These are phyloP conservation scores for Rhabdomys pumilio DNA, from an alignment of 2,797 vertebrate genomes.

Conservation along the genomic window DNA sequence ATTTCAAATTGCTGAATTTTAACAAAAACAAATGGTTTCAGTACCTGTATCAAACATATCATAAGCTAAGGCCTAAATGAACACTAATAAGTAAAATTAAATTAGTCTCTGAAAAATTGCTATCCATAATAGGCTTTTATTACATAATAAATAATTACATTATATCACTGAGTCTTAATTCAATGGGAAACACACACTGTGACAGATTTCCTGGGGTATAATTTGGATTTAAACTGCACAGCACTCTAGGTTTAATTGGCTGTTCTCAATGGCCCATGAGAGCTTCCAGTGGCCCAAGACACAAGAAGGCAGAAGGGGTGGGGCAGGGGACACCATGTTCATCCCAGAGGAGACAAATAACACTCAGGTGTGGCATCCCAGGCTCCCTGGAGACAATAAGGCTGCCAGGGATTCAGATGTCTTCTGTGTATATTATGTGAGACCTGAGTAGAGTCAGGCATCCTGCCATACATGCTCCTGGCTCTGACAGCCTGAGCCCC, in stretches of 20 bases:
- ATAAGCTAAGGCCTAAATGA: conserved; percentile 71
- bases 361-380: neutral
- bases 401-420: neutral
- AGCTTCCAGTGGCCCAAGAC: neutral
- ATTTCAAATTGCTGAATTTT: conserved; percentile 35
- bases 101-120: conserved; percentile 78
- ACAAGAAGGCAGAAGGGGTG: too few species aligned
- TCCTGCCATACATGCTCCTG: neutral
- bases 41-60: conserved; percentile 39
- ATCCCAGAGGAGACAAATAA: neutral
- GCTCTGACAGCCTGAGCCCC: neutral
- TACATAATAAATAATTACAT: conserved; percentile 78
- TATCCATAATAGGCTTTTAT: conserved; percentile 76
- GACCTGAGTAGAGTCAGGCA: neutral
- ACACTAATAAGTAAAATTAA: conserved; percentile 77
- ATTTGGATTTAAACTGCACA: conserved; percentile 58
- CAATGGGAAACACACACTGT: conserved; percentile 67
- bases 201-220: conserved; percentile 61
- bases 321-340: too few species aligned
- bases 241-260: conserved; percentile 41
- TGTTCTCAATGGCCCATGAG: conserved; percentile 56
- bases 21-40: conserved; percentile 33
- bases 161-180: conserved; percentile 69
- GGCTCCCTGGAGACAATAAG: neutral
- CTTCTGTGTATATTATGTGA: neutral